These are phyloP conservation scores for Hippocampus abdominalis DNA, from an alignment of 2,113 vertebrate species.

Conservation along the genomic window DNA sequence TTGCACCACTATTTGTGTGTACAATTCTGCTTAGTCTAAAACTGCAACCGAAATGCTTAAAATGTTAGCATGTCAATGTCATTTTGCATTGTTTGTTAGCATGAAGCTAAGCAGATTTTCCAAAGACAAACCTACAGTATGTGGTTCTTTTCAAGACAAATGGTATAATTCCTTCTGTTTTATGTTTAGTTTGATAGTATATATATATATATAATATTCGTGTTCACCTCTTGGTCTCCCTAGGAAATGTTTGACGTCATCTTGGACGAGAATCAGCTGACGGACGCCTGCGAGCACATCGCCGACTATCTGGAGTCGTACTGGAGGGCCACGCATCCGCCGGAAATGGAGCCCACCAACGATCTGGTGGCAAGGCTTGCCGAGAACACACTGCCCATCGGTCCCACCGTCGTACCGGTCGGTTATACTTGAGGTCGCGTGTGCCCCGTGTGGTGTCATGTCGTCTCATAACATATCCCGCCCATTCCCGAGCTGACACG, in stretches of 20 bases:
- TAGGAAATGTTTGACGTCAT: conserved; percentile 97
- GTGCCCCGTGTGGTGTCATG: conserved; percentile 5
- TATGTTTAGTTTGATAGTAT: no score
- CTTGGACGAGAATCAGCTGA: conserved; percentile 95
- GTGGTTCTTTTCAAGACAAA: no score
- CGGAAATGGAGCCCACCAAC: conserved; percentile 83
- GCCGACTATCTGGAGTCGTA: conserved; percentile 96
- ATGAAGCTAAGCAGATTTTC: no score
- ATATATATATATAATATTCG: no score
- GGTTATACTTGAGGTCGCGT: background rate
- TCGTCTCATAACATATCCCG: conserved; percentile 28
- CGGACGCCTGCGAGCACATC: conserved; percentile 95
- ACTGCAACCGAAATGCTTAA: no score
- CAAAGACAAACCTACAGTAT: no score
- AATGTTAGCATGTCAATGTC: no score
- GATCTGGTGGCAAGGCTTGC: conserved; percentile 84
- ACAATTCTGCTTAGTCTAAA: no score
- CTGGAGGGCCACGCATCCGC: conserved; percentile 95
- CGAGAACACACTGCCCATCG: conserved; percentile 82
- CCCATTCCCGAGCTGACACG: conserved; percentile 11
- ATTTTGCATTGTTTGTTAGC: no score
- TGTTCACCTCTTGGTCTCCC: background rate
- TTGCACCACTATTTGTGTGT: no score
- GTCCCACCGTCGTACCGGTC: conserved; percentile 73
- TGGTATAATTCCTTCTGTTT: no score